Evolutionary conservation across 2,797 vertebrate species (phyloP), one percentile per base, ranked within the genome.

Genomic region (Paratrypauchen microcephalus): DNA sequence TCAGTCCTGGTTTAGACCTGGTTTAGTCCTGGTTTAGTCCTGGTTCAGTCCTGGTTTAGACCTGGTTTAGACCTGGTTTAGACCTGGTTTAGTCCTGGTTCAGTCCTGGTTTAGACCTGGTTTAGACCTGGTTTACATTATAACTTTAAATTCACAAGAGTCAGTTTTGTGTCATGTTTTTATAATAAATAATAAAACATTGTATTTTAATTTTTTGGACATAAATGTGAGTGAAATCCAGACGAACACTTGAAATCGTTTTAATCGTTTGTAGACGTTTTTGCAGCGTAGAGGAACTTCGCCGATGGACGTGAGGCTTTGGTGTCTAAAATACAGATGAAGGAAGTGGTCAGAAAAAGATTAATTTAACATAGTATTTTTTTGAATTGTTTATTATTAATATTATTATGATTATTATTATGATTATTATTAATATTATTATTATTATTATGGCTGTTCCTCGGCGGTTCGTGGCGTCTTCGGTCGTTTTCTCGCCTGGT

Each of bases 281-380:
- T 28, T 26, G 58, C 30, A n/a, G 30, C 16, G 28, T 8, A 2
- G 58, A n/a, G 8, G 58, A 69, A 68, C 55, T 26, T 56, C 68
- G 69, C 72, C 36, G 28, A 64, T 41, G 60, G 41, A 45, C 3
- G 66, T 23, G 12, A 77, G 74, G 73, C 64, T 76, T 66, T 76
- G 72, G 75, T 54, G 72, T 85, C 56, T 70, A 75, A 71, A 65
- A 76, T 18, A 83, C 92, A 93, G 58, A 78, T 75, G 81, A 81
- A 75, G 64, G 72, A 56, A 41, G 72, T 36, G 62, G 52, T 19
- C 58, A 73, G 75, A 79, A 71, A 75, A 54, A 76, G 60, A 76
- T 11, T 57, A 82, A 82, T 77, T 85, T 73, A 85, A 68, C 84
- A 82, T 85, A 89, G 88, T 89, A 91, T 92, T 92, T 90, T 76